A percentile compares a stretch with the other conserved stretches of the same genome.
Evolutionary conservation across 1,140 invertebrate genomes (phyloP).

Genomic region (Atta colombica): DNA sequence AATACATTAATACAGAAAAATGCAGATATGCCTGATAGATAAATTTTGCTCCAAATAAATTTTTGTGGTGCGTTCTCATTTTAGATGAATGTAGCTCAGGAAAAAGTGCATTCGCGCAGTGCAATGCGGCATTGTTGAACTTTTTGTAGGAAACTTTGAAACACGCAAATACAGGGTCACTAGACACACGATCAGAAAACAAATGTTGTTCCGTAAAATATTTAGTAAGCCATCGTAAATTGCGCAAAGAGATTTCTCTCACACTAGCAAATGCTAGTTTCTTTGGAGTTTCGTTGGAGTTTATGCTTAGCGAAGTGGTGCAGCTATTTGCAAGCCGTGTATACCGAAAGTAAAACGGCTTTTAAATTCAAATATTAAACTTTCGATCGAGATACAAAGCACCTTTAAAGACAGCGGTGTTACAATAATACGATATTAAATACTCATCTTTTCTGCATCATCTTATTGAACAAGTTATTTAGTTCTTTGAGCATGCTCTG

Average conservation of each 20-base stretch:
- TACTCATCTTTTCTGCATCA: background rate
- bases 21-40: background rate
- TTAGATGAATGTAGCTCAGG: background rate
- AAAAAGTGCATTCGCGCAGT: background rate
- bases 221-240: slow-evolving; percentile 55
- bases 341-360: slow-evolving; percentile 29
- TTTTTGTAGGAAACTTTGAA: slow-evolving; percentile 26
- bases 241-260: slow-evolving; percentile 19
- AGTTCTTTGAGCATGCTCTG: background rate
- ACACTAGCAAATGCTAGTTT: slow-evolving; percentile 30
- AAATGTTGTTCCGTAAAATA: slow-evolving; percentile 53
- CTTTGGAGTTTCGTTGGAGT: slow-evolving; percentile 43
- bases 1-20: background rate
- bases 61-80: background rate
- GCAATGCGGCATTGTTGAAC: background rate
- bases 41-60: slow-evolving; percentile 14
- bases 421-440: slow-evolving; percentile 29
- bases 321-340: slow-evolving; percentile 35
- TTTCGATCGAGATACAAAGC: slow-evolving; percentile 4
- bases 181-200: slow-evolving; percentile 31
- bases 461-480: slow-evolving; percentile 14
- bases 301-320: slow-evolving; percentile 24
- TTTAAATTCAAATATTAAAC: slow-evolving; percentile 44
- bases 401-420: background rate
- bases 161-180: slow-evolving; percentile 24